Evolutionary conservation across 2,888 invertebrate genomes (phyloP), one percentile per base, ranked within the genome.

Genomic region (Tetranychus truncatus): DNA sequence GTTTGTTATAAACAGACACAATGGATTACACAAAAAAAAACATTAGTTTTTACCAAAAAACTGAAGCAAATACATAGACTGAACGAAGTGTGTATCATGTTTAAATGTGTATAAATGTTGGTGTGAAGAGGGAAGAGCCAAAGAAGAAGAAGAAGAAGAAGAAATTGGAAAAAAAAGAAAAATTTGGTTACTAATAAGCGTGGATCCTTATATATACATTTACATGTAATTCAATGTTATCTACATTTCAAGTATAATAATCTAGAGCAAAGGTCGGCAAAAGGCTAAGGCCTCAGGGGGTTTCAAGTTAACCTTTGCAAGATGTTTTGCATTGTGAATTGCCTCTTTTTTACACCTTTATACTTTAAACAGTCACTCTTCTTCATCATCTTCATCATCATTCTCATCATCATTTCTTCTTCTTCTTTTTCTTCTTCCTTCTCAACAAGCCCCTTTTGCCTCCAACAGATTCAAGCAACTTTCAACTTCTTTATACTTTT

Each of bases 181-280:
- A 55, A 55, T 55, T 55, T 55, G 55, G 55, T 55, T 55, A 55
- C 55, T 55, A 55, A 55, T 55, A 55, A 55, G 55, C 55, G 55
- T 55, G 55, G 55, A 55, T 55, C 55, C 55, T 55, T 55, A 55
- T 15, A 15, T 55, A 15, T 55, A 55, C 55, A 55, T 15, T 55
- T 55, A 55, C 55, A 55, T 55, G 55, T 55, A 55, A 55, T 15
- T 55, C 9, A 9, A 9, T 55, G 15, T 55, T 9, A 55, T 55
- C 9, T 55, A 55, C 55, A 55, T 55, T 55, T 9, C 9, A 9
- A 9, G 15, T 55, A 55, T 34, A 34, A 34, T 34, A 34, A 34
- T 55, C 55, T 55, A 55, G 55, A 55, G 15, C 55, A 55, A 55
- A 55, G 55, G 55, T 55, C 55, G 55, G 55, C 55, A 55, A 55